Conservation (phyloP, 2,113 vertebrate genomes). For the Prunella himalayana region DNA sequence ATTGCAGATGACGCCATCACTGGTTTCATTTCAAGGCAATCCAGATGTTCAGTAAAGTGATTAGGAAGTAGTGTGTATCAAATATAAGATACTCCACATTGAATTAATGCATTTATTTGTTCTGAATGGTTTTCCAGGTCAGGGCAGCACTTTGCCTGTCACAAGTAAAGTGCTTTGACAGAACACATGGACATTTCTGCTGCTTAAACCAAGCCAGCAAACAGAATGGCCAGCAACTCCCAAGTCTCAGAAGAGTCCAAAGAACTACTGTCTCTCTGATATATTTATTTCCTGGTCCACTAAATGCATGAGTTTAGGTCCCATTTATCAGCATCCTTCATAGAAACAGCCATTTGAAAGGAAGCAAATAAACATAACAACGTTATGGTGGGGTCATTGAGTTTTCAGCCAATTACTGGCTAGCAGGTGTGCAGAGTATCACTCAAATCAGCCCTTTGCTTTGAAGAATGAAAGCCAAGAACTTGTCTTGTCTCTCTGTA, state of each 20-base stretch:
- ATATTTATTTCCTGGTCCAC: constrained; percentile 30
- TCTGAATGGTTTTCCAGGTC: constrained; percentile 37
- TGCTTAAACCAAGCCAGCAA: not conserved
- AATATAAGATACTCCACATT: constrained; percentile 59
- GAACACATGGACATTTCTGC: constrained; percentile 24
- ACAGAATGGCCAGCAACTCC: not conserved
- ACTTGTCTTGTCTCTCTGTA: not conserved
- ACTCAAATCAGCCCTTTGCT: not conserved
- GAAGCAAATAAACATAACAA: constrained; percentile 46
- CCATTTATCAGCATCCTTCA: constrained; percentile 18
- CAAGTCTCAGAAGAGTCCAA: not conserved
- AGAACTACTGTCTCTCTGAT: not conserved
- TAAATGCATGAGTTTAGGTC: constrained; percentile 14
- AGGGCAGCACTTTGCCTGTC: constrained; percentile 54
- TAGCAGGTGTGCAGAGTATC: not conserved
- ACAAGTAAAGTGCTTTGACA: constrained; percentile 56
- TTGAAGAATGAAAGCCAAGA: not conserved
- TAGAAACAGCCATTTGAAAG: not conserved
- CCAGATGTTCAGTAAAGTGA: constrained; percentile 52
- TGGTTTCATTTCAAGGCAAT: constrained; percentile 35
- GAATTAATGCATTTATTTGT: constrained; percentile 58
- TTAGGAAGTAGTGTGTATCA: constrained; percentile 53
- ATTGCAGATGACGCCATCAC: constrained; percentile 26
- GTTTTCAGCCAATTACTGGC: not conserved
- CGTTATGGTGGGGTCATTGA: not conserved